Base-by-base conservation (phyloP, 2,113 vertebrate species). In the Orycteropus afer region DNA sequence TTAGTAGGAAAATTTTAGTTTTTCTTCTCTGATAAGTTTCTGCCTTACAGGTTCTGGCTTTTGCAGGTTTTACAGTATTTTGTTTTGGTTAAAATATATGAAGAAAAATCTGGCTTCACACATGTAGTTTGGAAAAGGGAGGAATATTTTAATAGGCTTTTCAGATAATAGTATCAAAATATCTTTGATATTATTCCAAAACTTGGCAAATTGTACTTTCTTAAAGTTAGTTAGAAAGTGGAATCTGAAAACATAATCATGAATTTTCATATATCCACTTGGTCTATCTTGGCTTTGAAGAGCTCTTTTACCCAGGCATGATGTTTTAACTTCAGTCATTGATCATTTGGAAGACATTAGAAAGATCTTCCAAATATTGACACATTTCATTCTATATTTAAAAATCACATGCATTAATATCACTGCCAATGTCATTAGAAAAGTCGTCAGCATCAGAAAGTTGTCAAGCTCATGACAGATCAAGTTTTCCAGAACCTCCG, bases 271-370 rank as follows among this genome's bases (percentile, higher is more conserved):
- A 71, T 22, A 25, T 87, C 40, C 65, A 80, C 65, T 34, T 84
- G 57, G 53, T 65, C 45, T 89, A 20, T 86, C 42, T 76, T 61
- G 18, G 51, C 13, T 79, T 40, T 59, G 40, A 42, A 0, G 73
- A 34, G 20, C 86, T 34, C 40, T 97, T 91, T 94, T 34, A 93
- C 14, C 63, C 7, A 71, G 42, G 42, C 14, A 69, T 83, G 32
- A 93, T 51, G 89, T 91, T 90, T 22, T 76, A 71, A 90, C 45
- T 63, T 79, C 15, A 90, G 63, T 87, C 22, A 4, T 59, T 86
- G 22, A 32, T 57, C 51, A 87, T 81, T 49, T 76, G 71, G 81
- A 76, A 79, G 93, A 71, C 80, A 90, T 15, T 55, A 81, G 18
- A 0, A 2, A 55, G 49, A 74, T 83, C 84, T 73, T 85, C 25